Percentiles rank a stretch among this genome's conserved stretches.
Conservation (phyloP, 92 coral and sea anemone genomes). For the Pocillopora grandis region DNA sequence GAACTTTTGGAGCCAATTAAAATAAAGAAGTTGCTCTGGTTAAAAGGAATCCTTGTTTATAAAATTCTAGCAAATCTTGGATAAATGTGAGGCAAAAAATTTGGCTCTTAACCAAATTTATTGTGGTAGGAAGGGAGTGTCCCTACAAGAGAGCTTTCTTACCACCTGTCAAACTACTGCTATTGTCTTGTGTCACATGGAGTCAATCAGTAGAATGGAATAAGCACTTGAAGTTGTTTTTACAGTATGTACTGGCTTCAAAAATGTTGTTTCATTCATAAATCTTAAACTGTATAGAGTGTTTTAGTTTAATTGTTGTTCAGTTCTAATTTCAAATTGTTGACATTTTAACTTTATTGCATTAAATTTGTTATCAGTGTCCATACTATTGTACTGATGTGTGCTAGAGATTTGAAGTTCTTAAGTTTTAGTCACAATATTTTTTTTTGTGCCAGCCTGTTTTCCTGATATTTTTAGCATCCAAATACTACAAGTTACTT, state of each 20-base stretch:
- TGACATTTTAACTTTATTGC: too few species aligned
- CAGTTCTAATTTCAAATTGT: too few species aligned
- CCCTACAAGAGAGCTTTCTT: not conserved
- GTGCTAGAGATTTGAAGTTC: too few species aligned
- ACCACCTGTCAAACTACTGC: slow-evolving; percentile 29
- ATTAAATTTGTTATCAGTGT: too few species aligned
- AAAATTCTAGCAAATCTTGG: not conserved
- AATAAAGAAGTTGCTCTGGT: not conserved
- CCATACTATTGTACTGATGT: too few species aligned
- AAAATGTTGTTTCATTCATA: not conserved
- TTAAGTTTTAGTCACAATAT: too few species aligned
- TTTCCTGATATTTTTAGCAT: too few species aligned
- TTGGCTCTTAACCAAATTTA: slow-evolving; percentile 23
- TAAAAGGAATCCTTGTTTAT: not conserved
- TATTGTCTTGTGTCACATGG: not conserved
- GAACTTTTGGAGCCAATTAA: not conserved
- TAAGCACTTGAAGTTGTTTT: not conserved
- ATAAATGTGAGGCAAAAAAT: not conserved
- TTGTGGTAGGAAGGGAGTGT: slow-evolving; percentile 38
- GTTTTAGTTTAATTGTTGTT: too few species aligned
- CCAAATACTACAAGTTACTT: too few species aligned
- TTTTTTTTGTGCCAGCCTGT: too few species aligned
- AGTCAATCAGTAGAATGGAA: not conserved
- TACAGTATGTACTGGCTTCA: not conserved
- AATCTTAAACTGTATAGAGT: too few species aligned